A percentile compares a stretch with the other conserved stretches of the same genome.
These are phyloP conservation scores for Natrix natrix DNA, from an alignment of 2,797 vertebrate species.

Conservation along the genomic window DNA sequence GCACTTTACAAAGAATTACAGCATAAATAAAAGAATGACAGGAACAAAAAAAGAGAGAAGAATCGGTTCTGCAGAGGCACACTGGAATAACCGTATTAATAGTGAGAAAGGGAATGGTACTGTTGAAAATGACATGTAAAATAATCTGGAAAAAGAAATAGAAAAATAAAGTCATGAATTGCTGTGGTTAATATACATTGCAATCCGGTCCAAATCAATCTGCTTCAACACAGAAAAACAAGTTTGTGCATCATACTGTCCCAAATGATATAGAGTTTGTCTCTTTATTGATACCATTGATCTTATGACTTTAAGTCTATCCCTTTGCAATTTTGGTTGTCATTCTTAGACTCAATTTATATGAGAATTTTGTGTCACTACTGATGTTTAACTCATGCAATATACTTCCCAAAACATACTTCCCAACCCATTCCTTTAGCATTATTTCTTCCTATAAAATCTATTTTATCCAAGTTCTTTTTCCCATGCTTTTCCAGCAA, in stretches of 20 bases:
- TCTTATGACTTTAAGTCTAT: neutral
- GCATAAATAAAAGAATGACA: constrained; percentile 44
- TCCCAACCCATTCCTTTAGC: neutral
- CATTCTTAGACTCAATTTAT: neutral
- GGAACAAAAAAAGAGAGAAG: constrained; percentile 32
- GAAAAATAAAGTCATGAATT: neutral
- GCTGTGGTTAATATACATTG: neutral
- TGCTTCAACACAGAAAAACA: neutral
- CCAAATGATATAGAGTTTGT: neutral
- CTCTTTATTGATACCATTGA: neutral
- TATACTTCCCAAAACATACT: neutral
- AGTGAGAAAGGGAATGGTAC: constrained; percentile 21
- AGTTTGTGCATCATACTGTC: neutral
- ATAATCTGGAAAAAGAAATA: neutral
- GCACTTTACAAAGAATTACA: constrained; percentile 48
- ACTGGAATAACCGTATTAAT: neutral
- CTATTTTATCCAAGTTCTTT: neutral
- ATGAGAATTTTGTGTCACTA: neutral
- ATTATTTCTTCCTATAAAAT: neutral
- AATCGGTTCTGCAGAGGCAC: constrained; percentile 39
- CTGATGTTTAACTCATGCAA: neutral
- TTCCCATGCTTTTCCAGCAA: neutral
- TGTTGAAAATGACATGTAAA: constrained; percentile 22
- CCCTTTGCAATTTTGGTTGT: neutral
- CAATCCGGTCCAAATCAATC: neutral